Base-by-base conservation (phyloP, 2,797 vertebrate species). In the Cyprinella venusta region DNA sequence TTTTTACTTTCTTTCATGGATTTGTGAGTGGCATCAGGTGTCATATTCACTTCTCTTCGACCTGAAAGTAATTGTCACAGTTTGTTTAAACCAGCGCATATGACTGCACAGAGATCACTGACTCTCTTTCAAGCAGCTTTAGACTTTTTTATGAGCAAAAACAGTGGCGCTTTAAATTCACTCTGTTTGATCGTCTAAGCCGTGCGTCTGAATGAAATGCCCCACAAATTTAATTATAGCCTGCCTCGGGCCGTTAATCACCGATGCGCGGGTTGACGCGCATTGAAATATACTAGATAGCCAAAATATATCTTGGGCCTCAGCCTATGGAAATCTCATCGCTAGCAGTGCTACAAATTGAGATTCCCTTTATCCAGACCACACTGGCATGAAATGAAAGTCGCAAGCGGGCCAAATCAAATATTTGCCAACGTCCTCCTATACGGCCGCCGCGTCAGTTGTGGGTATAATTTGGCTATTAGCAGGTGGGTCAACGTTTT, bases 401-500 rank as follows among this genome's bases (percentile, higher is more conserved):
- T 10, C 8, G 19, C 13, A 0, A 12, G 42, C 38, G 13, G 45
- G 88, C 88, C 88, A 89, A 88, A 85, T 88, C 81, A 88, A 89
- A 89, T 89, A 88, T 88, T 89, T 88, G 75, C 86, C 85, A 75
- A 61, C 81, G 84, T 87, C 40, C 69, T 86, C 69, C 79, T 81
- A 48, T 82, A 87, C 68, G 48, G 79, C 83, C 64, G 19, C 42
- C 6, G 77, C 72, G 52, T 85, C 82, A 88, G 74, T 89, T 87
- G 86, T 86, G 83, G 88, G 86, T 86, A 77, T 84, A 85, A 86
- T 86, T 86, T 88, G 86, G 81, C 86, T 87, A 87, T 89, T 85
- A 88, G 83, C 89, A 89, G 86, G 89, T 88, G 70, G 86, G 87
- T 88, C 68, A 76, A 85, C 85, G 85, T 88, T 88, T 88, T 88